Evolutionary conservation across 2,797 vertebrate species (phyloP).

Genomic region (Tenualosa thibaudeaui): DNA sequence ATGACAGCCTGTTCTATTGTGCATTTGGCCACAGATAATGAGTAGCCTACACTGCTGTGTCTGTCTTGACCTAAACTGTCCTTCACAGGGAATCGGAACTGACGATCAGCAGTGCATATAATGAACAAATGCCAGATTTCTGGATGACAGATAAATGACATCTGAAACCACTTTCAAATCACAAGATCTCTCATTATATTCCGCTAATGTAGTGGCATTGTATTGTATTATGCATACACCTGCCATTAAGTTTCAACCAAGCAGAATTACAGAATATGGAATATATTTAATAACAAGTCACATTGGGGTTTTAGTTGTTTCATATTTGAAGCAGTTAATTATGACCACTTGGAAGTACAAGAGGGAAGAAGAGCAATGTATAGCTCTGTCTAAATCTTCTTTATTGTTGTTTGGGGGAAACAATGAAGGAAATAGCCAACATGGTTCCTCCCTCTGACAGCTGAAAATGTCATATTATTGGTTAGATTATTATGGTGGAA

Average conservation of each 20-base stretch:
- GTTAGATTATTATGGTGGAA: no score
- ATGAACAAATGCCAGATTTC: background rate
- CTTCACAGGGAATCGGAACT: background rate
- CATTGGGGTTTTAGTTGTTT: background rate
- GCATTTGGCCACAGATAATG: background rate
- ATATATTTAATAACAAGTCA: background rate
- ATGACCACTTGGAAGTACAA: background rate
- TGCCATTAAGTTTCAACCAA: background rate
- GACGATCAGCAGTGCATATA: background rate
- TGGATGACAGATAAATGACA: background rate
- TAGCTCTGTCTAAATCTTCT: background rate
- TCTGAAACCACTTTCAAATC: background rate
- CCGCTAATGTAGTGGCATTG: background rate
- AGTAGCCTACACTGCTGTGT: constrained; percentile 2
- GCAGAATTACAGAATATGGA: background rate
- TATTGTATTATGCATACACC: background rate
- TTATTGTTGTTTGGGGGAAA: background rate
- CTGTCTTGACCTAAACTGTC: constrained; percentile 4
- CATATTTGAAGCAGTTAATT: background rate
- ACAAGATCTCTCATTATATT: background rate
- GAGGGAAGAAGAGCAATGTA: background rate
- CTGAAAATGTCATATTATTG: no score
- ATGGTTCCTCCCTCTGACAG: no score
- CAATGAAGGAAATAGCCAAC: background rate
- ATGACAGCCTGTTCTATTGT: constrained; percentile 18